Evolutionary conservation across 2,888 invertebrate species (phyloP).

Genomic region (Synergus japonicus): DNA sequence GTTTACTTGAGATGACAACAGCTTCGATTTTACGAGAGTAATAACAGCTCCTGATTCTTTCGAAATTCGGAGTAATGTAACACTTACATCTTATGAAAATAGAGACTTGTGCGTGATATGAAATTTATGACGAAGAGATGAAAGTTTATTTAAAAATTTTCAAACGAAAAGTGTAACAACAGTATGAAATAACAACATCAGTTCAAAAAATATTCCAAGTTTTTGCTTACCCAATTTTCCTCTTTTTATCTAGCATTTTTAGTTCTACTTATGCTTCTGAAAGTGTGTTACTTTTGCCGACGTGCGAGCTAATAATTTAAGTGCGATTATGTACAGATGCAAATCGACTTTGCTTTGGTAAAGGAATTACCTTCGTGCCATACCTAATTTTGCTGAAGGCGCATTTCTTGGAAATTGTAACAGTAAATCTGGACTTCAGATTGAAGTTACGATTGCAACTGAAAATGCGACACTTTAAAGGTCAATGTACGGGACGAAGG

Average conservation of each 20-base stretch:
- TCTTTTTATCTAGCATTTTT: constrained; percentile 6
- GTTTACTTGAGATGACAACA: not conserved
- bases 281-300: not conserved
- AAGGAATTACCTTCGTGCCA: constrained; percentile 62
- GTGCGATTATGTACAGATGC: constrained; percentile 42
- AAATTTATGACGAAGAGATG: constrained; percentile 13
- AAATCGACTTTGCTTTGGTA: constrained; percentile 40
- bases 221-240: constrained; percentile 19
- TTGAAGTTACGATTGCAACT: not conserved
- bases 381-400: constrained; percentile 48
- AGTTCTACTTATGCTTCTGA: not conserved
- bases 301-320: not conserved
- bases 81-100: constrained; percentile 25
- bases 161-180: constrained; percentile 14
- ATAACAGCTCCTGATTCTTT: constrained; percentile 1
- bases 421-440: not conserved
- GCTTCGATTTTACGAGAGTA: no score
- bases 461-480: constrained; percentile 58
- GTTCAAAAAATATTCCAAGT: constrained; percentile 5
- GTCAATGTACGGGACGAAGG: constrained; percentile 76
- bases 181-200: constrained; percentile 18
- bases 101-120: constrained; percentile 36
- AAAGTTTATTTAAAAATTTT: constrained; percentile 7
- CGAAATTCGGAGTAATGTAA: constrained; percentile 3
- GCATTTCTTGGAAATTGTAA: not conserved